Conservation (phyloP, 2,113 vertebrate genomes). For the Albula goreensis region DNA sequence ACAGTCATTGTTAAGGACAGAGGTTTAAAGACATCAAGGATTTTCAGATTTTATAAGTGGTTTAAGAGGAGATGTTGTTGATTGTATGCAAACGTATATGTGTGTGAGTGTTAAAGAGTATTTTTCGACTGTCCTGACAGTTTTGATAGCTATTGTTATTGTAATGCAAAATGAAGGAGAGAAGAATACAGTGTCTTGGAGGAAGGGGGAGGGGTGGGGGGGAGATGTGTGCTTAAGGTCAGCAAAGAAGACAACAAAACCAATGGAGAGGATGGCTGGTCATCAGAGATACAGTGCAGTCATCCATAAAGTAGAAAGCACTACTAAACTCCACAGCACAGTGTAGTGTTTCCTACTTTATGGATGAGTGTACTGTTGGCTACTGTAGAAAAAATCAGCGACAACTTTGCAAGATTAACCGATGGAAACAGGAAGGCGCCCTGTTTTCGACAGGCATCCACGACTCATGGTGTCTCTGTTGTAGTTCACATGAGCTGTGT, state of each 20-base stretch:
- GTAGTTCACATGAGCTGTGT: conserved; percentile 12
- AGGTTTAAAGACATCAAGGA: background rate
- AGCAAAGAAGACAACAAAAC: background rate
- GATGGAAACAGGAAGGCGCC: background rate
- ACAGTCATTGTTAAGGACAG: background rate
- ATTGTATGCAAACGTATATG: background rate
- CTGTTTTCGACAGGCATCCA: background rate
- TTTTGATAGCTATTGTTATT: background rate
- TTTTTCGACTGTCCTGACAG: background rate
- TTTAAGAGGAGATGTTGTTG: background rate
- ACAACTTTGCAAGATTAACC: background rate
- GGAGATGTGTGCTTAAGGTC: background rate
- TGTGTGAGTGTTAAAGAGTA: background rate
- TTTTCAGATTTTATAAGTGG: background rate
- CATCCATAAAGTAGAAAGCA: conserved; percentile 99
- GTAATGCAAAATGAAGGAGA: no score
- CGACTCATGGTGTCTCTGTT: background rate
- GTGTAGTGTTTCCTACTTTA: conserved; percentile 99
- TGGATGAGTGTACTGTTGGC: conserved; percentile 99
- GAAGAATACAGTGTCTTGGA: background rate
- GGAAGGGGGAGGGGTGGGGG: background rate
- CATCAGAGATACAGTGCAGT: conserved; percentile 90
- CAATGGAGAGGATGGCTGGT: conserved; percentile 29
- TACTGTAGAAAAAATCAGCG: conserved; percentile 65
- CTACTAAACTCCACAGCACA: conserved; percentile 94